These are phyloP conservation scores for Tachina grossa DNA, from an alignment of 2,888 invertebrate genomes.

Conservation along the genomic window DNA sequence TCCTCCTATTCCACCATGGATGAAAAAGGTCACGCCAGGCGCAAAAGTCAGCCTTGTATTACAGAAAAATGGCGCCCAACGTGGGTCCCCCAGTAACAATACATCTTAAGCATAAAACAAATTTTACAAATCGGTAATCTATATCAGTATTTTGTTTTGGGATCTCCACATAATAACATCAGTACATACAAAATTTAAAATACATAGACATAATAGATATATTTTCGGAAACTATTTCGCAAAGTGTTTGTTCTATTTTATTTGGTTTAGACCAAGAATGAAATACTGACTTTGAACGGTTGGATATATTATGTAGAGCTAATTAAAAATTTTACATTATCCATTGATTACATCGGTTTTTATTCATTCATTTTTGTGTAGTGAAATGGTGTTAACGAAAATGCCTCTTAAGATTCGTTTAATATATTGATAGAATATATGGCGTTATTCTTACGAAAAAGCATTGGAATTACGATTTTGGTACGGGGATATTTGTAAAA, in stretches of 20 bases:
- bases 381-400: neutral
- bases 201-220: neutral
- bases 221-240: neutral
- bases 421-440: neutral
- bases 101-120: too few relatives aligned
- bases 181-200: neutral
- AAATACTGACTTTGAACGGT: neutral
- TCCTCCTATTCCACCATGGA: neutral
- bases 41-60: too few relatives aligned
- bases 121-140: neutral
- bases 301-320: neutral
- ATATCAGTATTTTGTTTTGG: neutral
- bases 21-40: neutral
- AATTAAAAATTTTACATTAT: neutral
- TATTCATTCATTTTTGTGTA: conserved; percentile 9
- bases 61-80: conserved; percentile 20
- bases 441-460: neutral
- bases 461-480: conserved; percentile 2
- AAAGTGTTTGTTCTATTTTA: neutral
- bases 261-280: conserved; percentile 8
- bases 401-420: too few relatives aligned
- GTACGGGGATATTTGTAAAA: neutral
- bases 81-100: neutral
- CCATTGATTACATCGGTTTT: neutral
- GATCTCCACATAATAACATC: neutral